Percentiles rank a stretch among this genome's conserved stretches.
Conservation (phyloP, 1,140 invertebrate species). For the Himalopsyche phryganea region DNA sequence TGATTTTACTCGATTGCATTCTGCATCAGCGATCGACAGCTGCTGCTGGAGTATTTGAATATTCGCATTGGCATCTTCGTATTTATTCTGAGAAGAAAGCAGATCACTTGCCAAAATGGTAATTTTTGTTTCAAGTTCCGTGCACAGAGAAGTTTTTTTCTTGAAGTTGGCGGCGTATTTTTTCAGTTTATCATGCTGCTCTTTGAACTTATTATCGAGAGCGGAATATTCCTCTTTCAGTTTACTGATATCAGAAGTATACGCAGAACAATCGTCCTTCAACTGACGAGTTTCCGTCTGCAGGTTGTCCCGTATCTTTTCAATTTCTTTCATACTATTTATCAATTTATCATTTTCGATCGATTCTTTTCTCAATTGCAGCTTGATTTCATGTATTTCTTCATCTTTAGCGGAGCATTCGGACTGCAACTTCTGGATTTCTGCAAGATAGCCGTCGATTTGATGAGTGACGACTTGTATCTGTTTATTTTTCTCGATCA, state of each 20-base stretch:
- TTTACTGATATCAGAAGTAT: constrained; percentile 49
- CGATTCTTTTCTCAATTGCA: constrained; percentile 49
- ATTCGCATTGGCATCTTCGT: constrained; percentile 2
- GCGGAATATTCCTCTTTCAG: constrained; percentile 15
- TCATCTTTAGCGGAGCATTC: constrained; percentile 53
- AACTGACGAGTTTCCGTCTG: constrained; percentile 36
- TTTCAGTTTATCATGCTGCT: constrained; percentile 69
- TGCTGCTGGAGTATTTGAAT: constrained; percentile 8
- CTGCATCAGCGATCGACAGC: constrained; percentile 11
- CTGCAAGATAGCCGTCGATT: constrained; percentile 38
- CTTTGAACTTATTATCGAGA: constrained; percentile 39
- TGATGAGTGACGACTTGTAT: constrained; percentile 32
- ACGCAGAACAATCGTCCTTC: constrained; percentile 37
- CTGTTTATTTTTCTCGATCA: constrained; percentile 34
- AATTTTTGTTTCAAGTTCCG: constrained; percentile 60
- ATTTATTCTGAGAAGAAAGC: constrained; percentile 33
- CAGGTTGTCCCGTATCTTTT: constrained; percentile 39
- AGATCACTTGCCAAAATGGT: constrained; percentile 40
- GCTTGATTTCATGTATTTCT: constrained; percentile 54
- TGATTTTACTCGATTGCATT: constrained; percentile 13
- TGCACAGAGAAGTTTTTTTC: constrained; percentile 61
- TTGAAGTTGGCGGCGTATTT: constrained; percentile 72
- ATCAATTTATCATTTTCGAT: constrained; percentile 48
- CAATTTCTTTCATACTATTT: constrained; percentile 41
- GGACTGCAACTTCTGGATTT: constrained; percentile 42